phyloP scores from a whole-genome alignment of 2,113 vertebrate species.

The Scolopax mira region DNA sequence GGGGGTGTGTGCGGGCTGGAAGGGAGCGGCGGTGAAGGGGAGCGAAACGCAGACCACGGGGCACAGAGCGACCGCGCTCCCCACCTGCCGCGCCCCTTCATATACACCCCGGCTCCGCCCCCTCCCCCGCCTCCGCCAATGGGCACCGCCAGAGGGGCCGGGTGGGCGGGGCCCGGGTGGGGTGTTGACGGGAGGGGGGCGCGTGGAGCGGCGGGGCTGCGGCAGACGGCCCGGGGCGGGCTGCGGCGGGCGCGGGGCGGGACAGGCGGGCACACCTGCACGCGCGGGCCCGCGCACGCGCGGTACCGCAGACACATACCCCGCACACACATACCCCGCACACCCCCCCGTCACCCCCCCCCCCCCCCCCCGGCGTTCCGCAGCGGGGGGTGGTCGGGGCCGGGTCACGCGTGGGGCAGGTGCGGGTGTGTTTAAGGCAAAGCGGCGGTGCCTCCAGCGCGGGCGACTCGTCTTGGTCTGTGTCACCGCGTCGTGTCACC shows the following conservation, averaged over 20 bases:
- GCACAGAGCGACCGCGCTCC: not conserved
- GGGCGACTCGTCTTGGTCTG: no score
- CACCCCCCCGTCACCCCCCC: no score
- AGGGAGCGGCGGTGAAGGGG: accelerated
- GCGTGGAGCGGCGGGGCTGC: not conserved
- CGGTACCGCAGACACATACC: not conserved
- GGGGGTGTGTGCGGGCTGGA: not conserved
- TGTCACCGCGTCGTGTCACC: not conserved
- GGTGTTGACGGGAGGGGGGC: not conserved
- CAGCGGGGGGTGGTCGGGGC: not conserved
- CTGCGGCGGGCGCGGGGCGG: not conserved
- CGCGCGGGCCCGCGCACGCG: not conserved
- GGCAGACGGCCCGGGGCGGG: not conserved
- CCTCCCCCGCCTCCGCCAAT: not conserved
- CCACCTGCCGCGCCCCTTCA: not conserved
- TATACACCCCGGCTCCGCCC: constrained; percentile 3
- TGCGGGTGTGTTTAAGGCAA: not conserved
- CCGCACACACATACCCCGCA: no score
- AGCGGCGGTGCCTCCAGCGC: not conserved
- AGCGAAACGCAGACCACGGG: accelerated
- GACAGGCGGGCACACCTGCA: not conserved
- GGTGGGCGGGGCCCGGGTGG: not conserved
- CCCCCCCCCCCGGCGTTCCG: not conserved
- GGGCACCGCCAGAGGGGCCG: not conserved
- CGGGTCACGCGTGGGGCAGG: not conserved